phyloP scores from a whole-genome alignment of 2,888 invertebrate genomes.

The Phyto melanocephala region DNA sequence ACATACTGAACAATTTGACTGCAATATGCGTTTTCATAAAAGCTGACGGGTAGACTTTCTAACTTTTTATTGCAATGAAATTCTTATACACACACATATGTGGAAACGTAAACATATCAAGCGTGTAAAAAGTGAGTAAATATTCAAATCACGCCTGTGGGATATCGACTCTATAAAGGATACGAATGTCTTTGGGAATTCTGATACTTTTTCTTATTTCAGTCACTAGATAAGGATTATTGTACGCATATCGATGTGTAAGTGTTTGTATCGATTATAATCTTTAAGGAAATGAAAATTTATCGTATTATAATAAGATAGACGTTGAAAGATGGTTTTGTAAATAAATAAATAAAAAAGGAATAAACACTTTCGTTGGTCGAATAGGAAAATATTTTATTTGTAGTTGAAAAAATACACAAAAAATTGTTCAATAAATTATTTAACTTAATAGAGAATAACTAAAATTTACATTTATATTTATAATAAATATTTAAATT shows the following conservation, averaged over 20 bases:
- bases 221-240: neutral
- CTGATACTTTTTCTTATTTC: conserved; percentile 14
- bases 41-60: too few relatives aligned
- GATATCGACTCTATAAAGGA: conserved; percentile 58
- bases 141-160: conserved; percentile 66
- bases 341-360: neutral
- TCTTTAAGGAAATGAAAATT: conserved; percentile 44
- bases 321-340: conserved; percentile 5
- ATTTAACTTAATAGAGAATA: too few relatives aligned
- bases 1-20: too few relatives aligned
- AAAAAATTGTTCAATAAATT: too few relatives aligned
- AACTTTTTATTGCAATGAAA: too few relatives aligned
- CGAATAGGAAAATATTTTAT: neutral
- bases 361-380: conserved; percentile 4
- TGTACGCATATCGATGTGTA: neutral
- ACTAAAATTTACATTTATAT: too few relatives aligned
- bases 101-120: conserved; percentile 42
- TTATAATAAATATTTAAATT: too few relatives aligned
- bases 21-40: too few relatives aligned
- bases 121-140: conserved; percentile 54
- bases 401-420: too few relatives aligned
- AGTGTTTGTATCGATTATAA: neutral
- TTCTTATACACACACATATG: neutral
- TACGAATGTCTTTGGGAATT: conserved; percentile 44
- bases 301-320: conserved; percentile 47